Percentiles rank a stretch among this genome's conserved stretches.
phyloP scores from a whole-genome alignment of 2,888 invertebrate species.

The Heliconius hortense region DNA sequence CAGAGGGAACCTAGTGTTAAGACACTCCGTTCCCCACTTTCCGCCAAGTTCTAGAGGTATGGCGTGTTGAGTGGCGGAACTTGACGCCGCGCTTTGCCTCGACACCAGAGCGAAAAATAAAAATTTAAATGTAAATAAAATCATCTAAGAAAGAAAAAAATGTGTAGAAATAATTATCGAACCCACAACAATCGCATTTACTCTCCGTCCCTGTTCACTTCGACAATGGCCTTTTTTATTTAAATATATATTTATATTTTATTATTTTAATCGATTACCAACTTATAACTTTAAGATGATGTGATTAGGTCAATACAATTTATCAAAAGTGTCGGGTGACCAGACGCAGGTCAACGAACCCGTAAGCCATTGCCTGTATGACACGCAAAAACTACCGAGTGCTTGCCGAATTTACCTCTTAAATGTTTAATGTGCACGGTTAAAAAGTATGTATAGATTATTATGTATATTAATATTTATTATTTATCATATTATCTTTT shows the following conservation, averaged over 20 bases:
- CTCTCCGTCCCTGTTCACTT: too few relatives aligned
- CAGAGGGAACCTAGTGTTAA: too few relatives aligned
- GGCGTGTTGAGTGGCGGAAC: too few relatives aligned
- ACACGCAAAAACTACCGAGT: conserved; percentile 39
- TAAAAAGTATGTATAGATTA: background rate
- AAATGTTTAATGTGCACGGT: background rate
- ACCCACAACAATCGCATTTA: background rate
- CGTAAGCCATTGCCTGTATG: conserved; percentile 38
- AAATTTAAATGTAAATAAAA: too few relatives aligned
- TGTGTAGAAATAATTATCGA: background rate
- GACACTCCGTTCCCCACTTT: too few relatives aligned
- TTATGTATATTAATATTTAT: background rate
- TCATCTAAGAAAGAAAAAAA: too few relatives aligned
- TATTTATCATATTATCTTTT: background rate
- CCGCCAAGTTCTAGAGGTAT: too few relatives aligned
- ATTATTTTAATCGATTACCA: background rate
- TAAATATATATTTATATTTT: background rate
- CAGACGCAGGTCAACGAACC: conserved; percentile 35
- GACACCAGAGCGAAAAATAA: too few relatives aligned
- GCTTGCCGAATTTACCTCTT: conserved; percentile 27
- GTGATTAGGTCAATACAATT: conserved; percentile 13
- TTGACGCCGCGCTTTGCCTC: too few relatives aligned
- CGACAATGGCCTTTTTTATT: background rate
- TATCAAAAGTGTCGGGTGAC: conserved; percentile 20
- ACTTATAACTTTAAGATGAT: background rate